A percentile compares a stretch with the other conserved stretches of the same genome.
phyloP scores from a whole-genome alignment of 2,113 vertebrate genomes.

The Sardina pilchardus region DNA sequence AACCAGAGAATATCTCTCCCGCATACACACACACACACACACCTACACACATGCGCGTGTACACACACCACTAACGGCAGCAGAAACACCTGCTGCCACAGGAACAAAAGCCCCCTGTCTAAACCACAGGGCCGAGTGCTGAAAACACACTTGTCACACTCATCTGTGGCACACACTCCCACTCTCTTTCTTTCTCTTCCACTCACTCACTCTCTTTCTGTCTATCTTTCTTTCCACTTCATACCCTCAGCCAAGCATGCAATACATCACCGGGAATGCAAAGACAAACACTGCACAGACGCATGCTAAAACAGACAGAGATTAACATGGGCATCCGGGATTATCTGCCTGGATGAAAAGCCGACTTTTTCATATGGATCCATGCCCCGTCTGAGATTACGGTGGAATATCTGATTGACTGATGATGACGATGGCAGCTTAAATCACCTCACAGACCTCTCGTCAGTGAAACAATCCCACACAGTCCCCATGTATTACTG shows the following conservation, averaged over 20 bases:
- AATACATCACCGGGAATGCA: neutral
- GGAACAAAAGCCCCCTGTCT: neutral
- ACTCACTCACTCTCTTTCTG: neutral
- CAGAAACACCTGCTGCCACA: slow-evolving; percentile 11
- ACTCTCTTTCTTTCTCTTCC: neutral
- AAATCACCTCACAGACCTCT: neutral
- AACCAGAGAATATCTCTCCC: neutral
- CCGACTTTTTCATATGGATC: neutral
- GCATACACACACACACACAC: neutral
- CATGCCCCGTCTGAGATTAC: neutral
- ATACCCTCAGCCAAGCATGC: neutral
- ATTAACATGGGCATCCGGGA: neutral
- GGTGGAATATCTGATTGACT: neutral
- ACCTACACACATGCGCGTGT: neutral
- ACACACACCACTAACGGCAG: neutral
- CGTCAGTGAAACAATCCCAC: neutral
- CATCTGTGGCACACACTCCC: neutral
- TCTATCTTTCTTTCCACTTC: neutral
- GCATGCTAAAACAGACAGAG: neutral
- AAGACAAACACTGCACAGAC: neutral
- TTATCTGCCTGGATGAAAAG: slow-evolving; percentile 9
- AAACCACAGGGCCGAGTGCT: neutral
- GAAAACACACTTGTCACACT: neutral
- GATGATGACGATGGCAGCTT: neutral
- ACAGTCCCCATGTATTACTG: neutral